Conservation (phyloP, 2,113 vertebrate genomes). For the Excalfactoria chinensis region DNA sequence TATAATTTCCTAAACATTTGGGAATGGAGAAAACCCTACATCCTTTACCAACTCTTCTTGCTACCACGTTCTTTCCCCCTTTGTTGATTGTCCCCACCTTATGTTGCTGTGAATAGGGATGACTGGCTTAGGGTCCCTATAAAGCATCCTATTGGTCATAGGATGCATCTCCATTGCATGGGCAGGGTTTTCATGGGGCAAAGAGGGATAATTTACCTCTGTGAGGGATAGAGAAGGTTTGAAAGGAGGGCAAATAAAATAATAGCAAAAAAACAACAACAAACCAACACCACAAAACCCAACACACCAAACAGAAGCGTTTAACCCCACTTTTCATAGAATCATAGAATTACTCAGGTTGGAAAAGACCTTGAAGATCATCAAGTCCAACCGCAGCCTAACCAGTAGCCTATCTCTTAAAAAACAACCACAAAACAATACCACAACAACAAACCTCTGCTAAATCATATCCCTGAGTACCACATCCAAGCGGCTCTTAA, state of each 20-base stretch:
- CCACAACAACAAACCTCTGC: too few species aligned
- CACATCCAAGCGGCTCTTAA: too few species aligned
- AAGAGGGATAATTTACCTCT: neutral
- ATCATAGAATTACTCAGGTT: too few species aligned
- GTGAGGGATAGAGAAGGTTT: accelerated
- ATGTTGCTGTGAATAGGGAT: neutral
- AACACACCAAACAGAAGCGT: neutral
- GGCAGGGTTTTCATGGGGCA: neutral
- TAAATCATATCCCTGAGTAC: too few species aligned
- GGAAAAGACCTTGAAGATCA: too few species aligned
- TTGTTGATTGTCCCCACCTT: neutral
- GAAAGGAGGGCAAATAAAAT: neutral
- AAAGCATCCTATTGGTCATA: neutral
- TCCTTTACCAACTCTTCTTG: neutral
- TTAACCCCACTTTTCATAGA: neutral
- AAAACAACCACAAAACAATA: too few species aligned
- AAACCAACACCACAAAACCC: too few species aligned
- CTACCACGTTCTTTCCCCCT: neutral
- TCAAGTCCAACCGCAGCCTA: too few species aligned
- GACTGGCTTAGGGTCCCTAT: neutral
- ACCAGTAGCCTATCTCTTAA: too few species aligned
- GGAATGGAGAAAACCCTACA: neutral
- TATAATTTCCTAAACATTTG: slow-evolving; percentile 18
- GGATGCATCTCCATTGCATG: neutral
- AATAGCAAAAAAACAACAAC: too few species aligned